Percentiles rank a stretch among this genome's conserved stretches.
Evolutionary conservation across 2,113 vertebrate genomes (phyloP).

Genomic region (Dicrurus megarhynchus): DNA sequence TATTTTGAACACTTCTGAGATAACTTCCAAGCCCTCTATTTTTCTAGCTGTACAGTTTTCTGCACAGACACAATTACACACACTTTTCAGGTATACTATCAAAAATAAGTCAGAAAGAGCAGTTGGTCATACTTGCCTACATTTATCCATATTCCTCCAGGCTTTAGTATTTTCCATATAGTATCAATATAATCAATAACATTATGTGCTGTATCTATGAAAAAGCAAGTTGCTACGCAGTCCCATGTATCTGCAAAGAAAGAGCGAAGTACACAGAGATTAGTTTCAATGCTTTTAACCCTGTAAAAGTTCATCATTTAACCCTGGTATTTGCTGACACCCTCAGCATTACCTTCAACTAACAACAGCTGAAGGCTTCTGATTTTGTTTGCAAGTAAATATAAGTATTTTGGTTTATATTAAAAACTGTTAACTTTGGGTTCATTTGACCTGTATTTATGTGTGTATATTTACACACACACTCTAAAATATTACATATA

Average conservation of each 20-base stretch:
- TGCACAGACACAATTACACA: neutral
- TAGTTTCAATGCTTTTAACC: neutral
- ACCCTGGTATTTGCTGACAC: neutral
- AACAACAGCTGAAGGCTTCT: neutral
- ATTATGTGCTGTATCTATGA: slow-evolving; percentile 98
- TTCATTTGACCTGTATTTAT: neutral
- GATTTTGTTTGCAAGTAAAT: neutral
- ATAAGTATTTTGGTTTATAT: neutral
- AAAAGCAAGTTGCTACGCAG: slow-evolving; percentile 97
- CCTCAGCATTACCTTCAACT: neutral
- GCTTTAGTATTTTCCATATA: slow-evolving; percentile 98
- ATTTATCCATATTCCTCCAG: slow-evolving; percentile 98
- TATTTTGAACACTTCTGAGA: neutral
- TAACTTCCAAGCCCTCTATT: neutral
- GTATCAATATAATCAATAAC: slow-evolving; percentile 97
- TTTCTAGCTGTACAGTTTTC: neutral
- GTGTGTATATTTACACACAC: neutral
- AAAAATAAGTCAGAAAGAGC: neutral
- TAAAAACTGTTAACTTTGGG: neutral
- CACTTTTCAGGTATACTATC: neutral
- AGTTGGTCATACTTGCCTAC: slow-evolving; percentile 81
- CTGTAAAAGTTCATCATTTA: neutral
- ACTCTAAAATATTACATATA: neutral
- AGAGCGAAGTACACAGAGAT: slow-evolving; percentile 20
- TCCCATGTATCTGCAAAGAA: slow-evolving; percentile 88